Conservation (phyloP, 2,113 vertebrate genomes). For the Danio rerio region GRCz12tu NC_133182.1:73850501-73851000, state of each 20-base stretch:
- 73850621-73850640: constrained; percentile 50
- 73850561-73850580: constrained; percentile 22
- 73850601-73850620: constrained; percentile 44
- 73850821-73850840: constrained; percentile 43
- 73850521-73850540: constrained; percentile 59
- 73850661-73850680: constrained; percentile 64
- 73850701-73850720: constrained; percentile 60
- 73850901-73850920: constrained; percentile 64
- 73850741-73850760: constrained; percentile 54
- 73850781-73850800: constrained; percentile 51
- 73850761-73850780: constrained; percentile 56
- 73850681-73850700: constrained; percentile 62
- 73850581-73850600: constrained; percentile 47
- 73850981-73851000: constrained; percentile 79
- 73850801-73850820: constrained; percentile 51
- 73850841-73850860: neutral
- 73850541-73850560: neutral
- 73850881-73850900: constrained; percentile 61
- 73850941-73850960: constrained; percentile 56
- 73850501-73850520: constrained; percentile 66
- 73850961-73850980: constrained; percentile 55
- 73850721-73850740: constrained; percentile 58
- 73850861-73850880: constrained; percentile 35
- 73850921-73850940: constrained; percentile 62
- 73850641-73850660: constrained; percentile 58